phyloP scores from a whole-genome alignment of 2,888 invertebrate species.

The Coenonympha glycerion region DNA sequence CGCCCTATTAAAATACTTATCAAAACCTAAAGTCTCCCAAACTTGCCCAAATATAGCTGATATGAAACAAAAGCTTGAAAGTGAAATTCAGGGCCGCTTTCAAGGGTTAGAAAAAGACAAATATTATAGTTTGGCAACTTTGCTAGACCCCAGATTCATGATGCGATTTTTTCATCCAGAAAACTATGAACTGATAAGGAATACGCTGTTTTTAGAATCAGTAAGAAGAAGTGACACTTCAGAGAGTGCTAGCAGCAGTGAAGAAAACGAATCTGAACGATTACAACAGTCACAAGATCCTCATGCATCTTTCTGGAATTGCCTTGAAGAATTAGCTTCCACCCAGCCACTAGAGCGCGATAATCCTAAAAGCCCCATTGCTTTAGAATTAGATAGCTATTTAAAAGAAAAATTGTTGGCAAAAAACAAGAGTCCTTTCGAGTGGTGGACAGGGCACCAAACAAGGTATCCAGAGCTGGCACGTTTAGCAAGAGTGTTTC shows the following conservation, averaged over 20 bases:
- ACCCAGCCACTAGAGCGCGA: conserved; percentile 14
- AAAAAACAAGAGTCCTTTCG: background rate
- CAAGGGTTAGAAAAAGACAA: conserved; percentile 1
- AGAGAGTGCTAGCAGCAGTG: conserved; percentile 12
- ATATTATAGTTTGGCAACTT: conserved; percentile 2
- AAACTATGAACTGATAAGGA: conserved; percentile 14
- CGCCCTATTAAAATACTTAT: conserved; percentile 7
- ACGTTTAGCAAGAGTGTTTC: conserved; percentile 5
- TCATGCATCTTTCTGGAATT: conserved; percentile 17
- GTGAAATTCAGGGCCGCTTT: conserved; percentile 2
- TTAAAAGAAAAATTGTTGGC: background rate
- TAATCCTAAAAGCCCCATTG: conserved; percentile 14
- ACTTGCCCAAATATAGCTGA: conserved; percentile 1
- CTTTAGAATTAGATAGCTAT: too few relatives aligned
- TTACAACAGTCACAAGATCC: background rate
- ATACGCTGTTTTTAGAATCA: conserved; percentile 13
- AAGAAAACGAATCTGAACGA: conserved; percentile 8
- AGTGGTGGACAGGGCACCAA: background rate
- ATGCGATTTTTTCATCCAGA: conserved; percentile 14
- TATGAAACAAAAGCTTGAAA: conserved; percentile 1
- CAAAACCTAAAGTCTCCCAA: conserved; percentile 1
- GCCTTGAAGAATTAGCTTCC: conserved; percentile 17
- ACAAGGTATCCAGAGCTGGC: background rate
- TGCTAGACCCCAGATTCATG: conserved; percentile 11
- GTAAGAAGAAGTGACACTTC: conserved; percentile 10